A percentile compares a stretch with the other conserved stretches of the same genome.
phyloP scores from a whole-genome alignment of 1,140 invertebrate genomes.

The Mesaphorura yosii region DNA sequence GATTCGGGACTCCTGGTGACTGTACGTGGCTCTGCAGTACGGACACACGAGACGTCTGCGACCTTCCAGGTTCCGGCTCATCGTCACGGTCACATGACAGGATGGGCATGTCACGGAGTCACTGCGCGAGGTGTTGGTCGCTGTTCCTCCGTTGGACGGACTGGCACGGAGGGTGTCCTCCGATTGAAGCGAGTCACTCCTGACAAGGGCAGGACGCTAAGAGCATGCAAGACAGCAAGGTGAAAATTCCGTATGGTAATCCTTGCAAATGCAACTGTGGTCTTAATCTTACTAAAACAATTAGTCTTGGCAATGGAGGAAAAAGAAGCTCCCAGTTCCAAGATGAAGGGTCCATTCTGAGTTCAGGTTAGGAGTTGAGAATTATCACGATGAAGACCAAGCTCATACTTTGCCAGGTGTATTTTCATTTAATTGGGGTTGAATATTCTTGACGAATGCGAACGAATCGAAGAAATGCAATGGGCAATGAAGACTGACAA shows the following conservation, averaged over 20 bases:
- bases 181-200: conserved; percentile 25
- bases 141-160: conserved; percentile 7
- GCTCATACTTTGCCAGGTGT: too few species aligned
- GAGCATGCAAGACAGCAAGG: background rate
- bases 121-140: conserved; percentile 28
- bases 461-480: too few species aligned
- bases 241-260: background rate
- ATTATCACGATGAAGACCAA: too few species aligned
- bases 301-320: conserved; percentile 30
- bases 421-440: too few species aligned
- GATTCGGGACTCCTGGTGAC: conserved; percentile 22
- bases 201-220: conserved; percentile 30
- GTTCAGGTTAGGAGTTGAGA: too few species aligned
- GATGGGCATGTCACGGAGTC: conserved; percentile 31
- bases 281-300: conserved; percentile 26
- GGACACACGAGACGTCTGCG: conserved; percentile 27
- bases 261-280: background rate
- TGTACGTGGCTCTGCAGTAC: conserved; percentile 28
- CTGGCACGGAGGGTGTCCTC: conserved; percentile 12
- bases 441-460: too few species aligned
- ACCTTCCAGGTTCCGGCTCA: conserved; percentile 25
- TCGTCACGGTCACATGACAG: conserved; percentile 30
- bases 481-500: too few species aligned
- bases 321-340: conserved; percentile 32
- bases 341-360: conserved; percentile 24